Base-by-base conservation (phyloP, 2,888 invertebrate species). In the Alviniconcha strummeri region DNA sequence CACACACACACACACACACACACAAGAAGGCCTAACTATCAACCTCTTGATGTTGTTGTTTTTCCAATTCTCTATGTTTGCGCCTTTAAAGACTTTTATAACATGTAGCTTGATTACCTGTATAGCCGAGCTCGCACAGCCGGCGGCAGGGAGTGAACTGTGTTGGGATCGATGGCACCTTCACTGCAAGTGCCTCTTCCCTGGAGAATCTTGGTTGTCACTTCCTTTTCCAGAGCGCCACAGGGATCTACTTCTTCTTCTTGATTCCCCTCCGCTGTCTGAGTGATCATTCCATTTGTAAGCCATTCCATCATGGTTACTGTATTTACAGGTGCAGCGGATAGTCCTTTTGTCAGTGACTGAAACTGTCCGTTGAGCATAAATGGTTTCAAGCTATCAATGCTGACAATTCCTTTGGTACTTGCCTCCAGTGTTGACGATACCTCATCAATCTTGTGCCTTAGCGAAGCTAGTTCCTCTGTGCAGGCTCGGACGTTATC, bases 401-500 rank as follows among this genome's bases (percentile, higher is more conserved):
- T 85, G 52, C 83, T 56, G 56, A 88, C 54, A n/a, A 90, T 77
- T 17, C 87, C 87, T 56, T 83, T 84, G 52, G 82, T 81, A 17
- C 85, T 84, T 17, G 84, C 82, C 36, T 88, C 85, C 52, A 89
- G 80, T 57, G 80, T 88, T 0, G 80, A 55, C 8, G 87, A 88
- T 4, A 89, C 85, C 7, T 76, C 52, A 60, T 85, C 84, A 54
- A 90, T 87, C 55, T 85, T 17, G 7, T 67, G n/a, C 78, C 86
- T 85, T 19, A 85, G 77, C 1, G n/a, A 19, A 17, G 81, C 55
- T 64, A 89, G 79, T 17, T 83, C 69, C 17, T 15, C 54, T 5
- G 67, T 60, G 78, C 89, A 89, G 17, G 89, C 88, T 52, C 57
- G 83, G 71, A 88, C 88, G 76, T 84, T 87, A 82, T 86, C 84